Percentiles rank a stretch among this genome's conserved stretches.
phyloP scores from a whole-genome alignment of 2,888 invertebrate species.

The Andrena flavipes region DNA sequence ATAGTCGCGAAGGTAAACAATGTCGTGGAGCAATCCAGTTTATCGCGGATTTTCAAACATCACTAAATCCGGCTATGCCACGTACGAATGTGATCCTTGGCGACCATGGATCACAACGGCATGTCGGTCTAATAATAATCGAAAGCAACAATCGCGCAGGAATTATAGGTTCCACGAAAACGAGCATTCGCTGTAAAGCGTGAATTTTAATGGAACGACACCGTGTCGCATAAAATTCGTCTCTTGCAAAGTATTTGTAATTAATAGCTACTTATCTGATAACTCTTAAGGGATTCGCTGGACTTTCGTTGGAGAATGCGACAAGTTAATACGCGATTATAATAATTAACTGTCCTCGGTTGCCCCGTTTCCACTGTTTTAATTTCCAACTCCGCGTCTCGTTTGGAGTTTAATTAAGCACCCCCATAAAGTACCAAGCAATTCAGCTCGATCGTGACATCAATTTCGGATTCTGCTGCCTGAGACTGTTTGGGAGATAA shows the following conservation, averaged over 20 bases:
- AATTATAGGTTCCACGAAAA: slow-evolving; percentile 50
- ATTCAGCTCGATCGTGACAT: slow-evolving; percentile 1
- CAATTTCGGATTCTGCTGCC: not conserved
- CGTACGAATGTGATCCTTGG: not conserved
- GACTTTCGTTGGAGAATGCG: no score
- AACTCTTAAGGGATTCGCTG: no score
- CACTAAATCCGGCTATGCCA: not conserved
- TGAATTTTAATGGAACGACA: slow-evolving; percentile 4
- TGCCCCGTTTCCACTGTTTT: not conserved
- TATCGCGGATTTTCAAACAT: not conserved
- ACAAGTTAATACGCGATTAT: no score
- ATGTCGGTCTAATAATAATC: slow-evolving; percentile 44
- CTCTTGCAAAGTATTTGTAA: no score
- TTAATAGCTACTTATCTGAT: no score
- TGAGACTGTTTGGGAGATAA: slow-evolving; percentile 9
- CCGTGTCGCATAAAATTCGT: not conserved
- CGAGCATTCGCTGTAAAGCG: not conserved
- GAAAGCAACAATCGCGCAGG: slow-evolving; percentile 40
- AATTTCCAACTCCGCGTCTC: not conserved
- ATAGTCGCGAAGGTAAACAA: not conserved
- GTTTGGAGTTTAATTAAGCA: slow-evolving; percentile 13
- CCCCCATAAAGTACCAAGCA: not conserved
- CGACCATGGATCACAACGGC: not conserved
- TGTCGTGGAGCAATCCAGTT: not conserved
- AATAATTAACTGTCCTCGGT: no score